These are phyloP conservation scores for Willowsia nigromaculata DNA, from an alignment of 2,888 invertebrate species.

Conservation along the genomic window DNA sequence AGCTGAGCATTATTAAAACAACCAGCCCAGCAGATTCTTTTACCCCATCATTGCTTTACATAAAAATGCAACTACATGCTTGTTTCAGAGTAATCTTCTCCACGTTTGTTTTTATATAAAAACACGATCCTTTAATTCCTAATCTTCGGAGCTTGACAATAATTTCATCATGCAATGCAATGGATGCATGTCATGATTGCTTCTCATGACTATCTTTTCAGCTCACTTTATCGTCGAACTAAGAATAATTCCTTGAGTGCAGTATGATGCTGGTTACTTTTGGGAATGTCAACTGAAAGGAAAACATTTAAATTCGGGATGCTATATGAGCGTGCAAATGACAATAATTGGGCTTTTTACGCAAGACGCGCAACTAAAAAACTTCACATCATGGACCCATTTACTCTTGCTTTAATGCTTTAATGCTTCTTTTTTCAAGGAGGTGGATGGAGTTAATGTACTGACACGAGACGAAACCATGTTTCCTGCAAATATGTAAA, in stretches of 20 bases:
- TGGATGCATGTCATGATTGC: conserved; percentile 21
- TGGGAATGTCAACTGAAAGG: conserved; percentile 14
- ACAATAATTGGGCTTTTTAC: conserved; percentile 21
- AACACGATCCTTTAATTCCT: conserved; percentile 44
- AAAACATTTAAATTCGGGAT: conserved; percentile 33
- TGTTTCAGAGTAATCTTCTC: neutral
- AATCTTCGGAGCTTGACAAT: conserved; percentile 64
- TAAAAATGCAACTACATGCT: neutral
- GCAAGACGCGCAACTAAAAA: neutral
- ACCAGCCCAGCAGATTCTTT: neutral
- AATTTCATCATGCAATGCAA: conserved; percentile 50
- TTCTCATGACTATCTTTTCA: neutral
- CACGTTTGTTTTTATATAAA: conserved; percentile 45
- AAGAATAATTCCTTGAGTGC: neutral
- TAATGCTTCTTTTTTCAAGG: neutral
- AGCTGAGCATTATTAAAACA: neutral
- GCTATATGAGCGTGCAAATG: conserved; percentile 29
- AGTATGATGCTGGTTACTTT: neutral
- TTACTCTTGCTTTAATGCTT: neutral
- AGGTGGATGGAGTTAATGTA: neutral
- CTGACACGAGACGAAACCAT: conserved; percentile 3
- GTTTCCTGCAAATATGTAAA: conserved; percentile 20
- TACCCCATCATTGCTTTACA: neutral
- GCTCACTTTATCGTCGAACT: neutral
- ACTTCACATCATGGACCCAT: neutral